A percentile compares a stretch with the other conserved stretches of the same genome.
These are phyloP conservation scores for Allobates femoralis DNA, from an alignment of 2,797 vertebrate species.

Conservation along the genomic window DNA sequence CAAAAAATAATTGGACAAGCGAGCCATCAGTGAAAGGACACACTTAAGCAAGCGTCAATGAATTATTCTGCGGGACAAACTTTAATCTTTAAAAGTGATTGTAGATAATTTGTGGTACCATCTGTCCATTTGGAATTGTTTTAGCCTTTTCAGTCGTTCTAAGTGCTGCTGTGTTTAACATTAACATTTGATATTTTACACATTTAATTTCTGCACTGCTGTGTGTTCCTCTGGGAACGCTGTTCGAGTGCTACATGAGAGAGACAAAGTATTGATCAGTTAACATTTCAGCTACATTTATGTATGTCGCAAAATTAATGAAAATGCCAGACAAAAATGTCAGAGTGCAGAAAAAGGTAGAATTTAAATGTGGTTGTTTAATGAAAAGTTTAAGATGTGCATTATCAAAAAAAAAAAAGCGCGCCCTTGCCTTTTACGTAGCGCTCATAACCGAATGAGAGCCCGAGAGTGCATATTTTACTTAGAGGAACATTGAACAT, in stretches of 20 bases:
- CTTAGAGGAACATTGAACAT: slow-evolving; percentile 72
- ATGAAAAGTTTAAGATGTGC: slow-evolving; percentile 80
- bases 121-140: slow-evolving; percentile 85
- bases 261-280: slow-evolving; percentile 96
- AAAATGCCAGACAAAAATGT: slow-evolving; percentile 92
- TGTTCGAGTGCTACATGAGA: slow-evolving; percentile 77
- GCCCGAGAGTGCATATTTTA: slow-evolving; percentile 72
- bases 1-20: slow-evolving; percentile 89
- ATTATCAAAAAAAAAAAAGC: slow-evolving; percentile 77
- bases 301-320: slow-evolving; percentile 87
- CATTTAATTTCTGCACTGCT: slow-evolving; percentile 88
- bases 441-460: slow-evolving; percentile 73
- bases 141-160: slow-evolving; percentile 85
- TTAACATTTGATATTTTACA: slow-evolving; percentile 95
- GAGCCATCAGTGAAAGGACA: slow-evolving; percentile 88
- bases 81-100: slow-evolving; percentile 91
- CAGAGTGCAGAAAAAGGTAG: slow-evolving; percentile 86
- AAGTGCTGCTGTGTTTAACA: slow-evolving; percentile 85
- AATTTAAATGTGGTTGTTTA: slow-evolving; percentile 83
- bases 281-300: slow-evolving; percentile 93
- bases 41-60: slow-evolving; percentile 81
- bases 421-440: slow-evolving; percentile 72
- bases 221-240: slow-evolving; percentile 78
- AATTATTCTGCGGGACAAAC: slow-evolving; percentile 85
- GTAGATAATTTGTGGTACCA: slow-evolving; percentile 89